A percentile compares a stretch with the other conserved stretches of the same genome.
Conservation (phyloP, 1,140 invertebrate genomes). For the Cotesia typhae region DNA sequence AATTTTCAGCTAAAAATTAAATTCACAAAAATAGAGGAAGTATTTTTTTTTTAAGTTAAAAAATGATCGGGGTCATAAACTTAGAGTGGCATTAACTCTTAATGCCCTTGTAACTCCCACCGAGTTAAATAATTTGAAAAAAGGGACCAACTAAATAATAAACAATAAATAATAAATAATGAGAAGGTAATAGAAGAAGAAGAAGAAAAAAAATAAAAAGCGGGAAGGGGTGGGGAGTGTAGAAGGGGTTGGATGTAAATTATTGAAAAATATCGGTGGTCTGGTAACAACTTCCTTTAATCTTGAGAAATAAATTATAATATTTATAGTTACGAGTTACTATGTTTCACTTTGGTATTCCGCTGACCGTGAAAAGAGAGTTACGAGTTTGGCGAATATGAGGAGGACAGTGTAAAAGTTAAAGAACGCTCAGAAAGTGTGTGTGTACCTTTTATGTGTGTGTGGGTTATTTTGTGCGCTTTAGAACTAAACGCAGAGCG, state of each 20-base stretch:
- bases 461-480: slow-evolving; percentile 14
- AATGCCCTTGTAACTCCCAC: neutral
- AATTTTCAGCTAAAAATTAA: no score
- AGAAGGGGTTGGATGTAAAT: neutral
- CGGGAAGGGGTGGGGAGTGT: neutral
- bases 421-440: neutral
- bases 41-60: slow-evolving; percentile 1
- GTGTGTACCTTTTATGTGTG: neutral
- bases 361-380: slow-evolving; percentile 36
- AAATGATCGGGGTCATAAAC: slow-evolving; percentile 35
- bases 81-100: slow-evolving; percentile 27
- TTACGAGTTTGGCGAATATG: slow-evolving; percentile 31
- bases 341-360: slow-evolving; percentile 34
- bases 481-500: slow-evolving; percentile 25
- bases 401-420: neutral
- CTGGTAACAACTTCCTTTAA: slow-evolving; percentile 8
- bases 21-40: no score
- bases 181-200: neutral
- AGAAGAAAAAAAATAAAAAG: neutral
- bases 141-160: slow-evolving; percentile 5
- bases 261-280: slow-evolving; percentile 3
- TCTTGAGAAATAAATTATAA: slow-evolving; percentile 21
- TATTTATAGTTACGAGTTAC: slow-evolving; percentile 31
- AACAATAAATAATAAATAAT: neutral
- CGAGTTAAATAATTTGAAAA: neutral